These are phyloP conservation scores for Athene noctua DNA, from an alignment of 2,113 vertebrate species.

Conservation along the genomic window DNA sequence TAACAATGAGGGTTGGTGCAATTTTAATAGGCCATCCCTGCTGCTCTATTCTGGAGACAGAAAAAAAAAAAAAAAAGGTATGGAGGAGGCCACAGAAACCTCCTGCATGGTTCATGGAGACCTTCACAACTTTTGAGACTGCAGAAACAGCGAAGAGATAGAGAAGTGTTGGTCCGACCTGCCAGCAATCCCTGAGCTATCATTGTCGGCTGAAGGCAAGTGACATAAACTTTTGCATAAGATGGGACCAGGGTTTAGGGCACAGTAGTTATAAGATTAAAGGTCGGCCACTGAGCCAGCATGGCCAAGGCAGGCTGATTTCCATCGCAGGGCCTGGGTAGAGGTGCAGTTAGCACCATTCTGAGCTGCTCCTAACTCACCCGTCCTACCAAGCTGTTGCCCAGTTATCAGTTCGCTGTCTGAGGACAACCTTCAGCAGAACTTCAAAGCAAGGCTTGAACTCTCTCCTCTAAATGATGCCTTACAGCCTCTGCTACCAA, in stretches of 20 bases:
- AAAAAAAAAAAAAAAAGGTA: neutral
- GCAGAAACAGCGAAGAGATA: neutral
- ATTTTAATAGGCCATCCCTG: neutral
- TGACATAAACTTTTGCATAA: rapidly evolving
- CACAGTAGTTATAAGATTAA: neutral
- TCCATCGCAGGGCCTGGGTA: rapidly evolving
- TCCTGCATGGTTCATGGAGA: neutral
- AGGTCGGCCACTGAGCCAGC: neutral
- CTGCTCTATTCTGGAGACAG: neutral
- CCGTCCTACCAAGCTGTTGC: neutral
- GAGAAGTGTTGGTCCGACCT: neutral
- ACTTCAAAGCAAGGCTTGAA: neutral
- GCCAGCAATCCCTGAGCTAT: neutral
- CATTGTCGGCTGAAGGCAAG: rapidly evolving
- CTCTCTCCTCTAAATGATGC: neutral
- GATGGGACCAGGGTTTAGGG: neutral
- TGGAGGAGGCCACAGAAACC: neutral
- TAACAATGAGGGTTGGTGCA: neutral
- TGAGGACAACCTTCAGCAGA: neutral
- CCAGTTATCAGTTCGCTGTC: neutral
- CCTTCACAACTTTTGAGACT: neutral
- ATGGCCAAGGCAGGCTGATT: neutral
- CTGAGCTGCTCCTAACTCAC: neutral
- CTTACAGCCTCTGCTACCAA: neutral
- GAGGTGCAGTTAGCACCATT: neutral